A percentile compares a stretch with the other conserved stretches of the same genome.
These are phyloP conservation scores for Minunthozetes semirufus DNA, from an alignment of 2,888 invertebrate species.

Conservation along the genomic window DNA sequence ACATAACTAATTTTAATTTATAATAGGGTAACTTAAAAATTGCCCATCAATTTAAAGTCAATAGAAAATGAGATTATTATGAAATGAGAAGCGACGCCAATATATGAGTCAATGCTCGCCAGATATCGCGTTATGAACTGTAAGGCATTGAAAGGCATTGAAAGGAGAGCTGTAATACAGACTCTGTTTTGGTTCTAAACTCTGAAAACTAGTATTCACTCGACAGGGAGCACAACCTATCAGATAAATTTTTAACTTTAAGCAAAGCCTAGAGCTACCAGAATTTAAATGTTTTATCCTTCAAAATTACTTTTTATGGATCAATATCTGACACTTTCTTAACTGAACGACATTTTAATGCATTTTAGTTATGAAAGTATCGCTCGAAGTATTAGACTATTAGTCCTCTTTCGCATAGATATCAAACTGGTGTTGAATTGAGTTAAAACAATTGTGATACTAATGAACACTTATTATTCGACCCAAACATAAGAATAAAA, in stretches of 20 bases:
- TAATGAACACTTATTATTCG: conserved; percentile 3
- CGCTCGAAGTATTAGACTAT: too few species aligned
- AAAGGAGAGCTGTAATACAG: neutral
- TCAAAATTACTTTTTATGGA: neutral
- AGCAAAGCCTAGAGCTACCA: neutral
- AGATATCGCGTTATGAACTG: conserved; percentile 20
- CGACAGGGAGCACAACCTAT: neutral
- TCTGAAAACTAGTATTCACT: neutral
- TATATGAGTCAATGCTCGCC: conserved; percentile 20
- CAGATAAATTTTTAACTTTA: neutral
- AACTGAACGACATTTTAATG: conserved; percentile 4
- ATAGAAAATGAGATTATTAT: too few species aligned
- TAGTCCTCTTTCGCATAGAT: too few species aligned
- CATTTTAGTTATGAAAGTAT: neutral
- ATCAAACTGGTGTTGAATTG: neutral
- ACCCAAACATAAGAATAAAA: conserved; percentile 18
- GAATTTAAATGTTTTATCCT: neutral
- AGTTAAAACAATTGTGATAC: neutral
- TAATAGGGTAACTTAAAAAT: too few species aligned
- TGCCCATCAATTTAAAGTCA: too few species aligned
- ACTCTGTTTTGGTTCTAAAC: neutral
- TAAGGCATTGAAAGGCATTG: neutral
- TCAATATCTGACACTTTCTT: conserved; percentile 20
- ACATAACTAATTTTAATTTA: too few species aligned
- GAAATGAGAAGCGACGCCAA: neutral